These are phyloP conservation scores for Nicator chloris DNA, from an alignment of 2,113 vertebrate genomes.

Conservation along the genomic window DNA sequence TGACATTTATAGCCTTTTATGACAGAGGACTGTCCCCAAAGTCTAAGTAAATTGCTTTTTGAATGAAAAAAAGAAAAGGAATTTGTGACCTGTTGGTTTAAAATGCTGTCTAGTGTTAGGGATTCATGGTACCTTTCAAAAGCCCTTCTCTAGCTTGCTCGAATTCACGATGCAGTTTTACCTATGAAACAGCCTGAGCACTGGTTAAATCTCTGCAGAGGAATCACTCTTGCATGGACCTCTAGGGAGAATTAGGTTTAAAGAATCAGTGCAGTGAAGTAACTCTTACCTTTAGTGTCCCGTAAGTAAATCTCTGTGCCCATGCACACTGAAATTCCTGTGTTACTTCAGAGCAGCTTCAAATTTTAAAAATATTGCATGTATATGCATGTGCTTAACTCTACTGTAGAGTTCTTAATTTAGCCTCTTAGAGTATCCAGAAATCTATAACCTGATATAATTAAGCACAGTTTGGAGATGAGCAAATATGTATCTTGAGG, in stretches of 20 bases:
- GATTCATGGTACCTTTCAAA: not conserved
- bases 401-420: constrained; percentile 42
- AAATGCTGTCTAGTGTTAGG: not conserved
- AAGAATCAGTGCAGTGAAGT: not conserved
- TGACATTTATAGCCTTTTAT: not conserved
- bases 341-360: constrained; percentile 11
- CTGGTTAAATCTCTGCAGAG: not conserved
- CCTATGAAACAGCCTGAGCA: not conserved
- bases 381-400: constrained; percentile 43
- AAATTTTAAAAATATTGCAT: constrained; percentile 49
- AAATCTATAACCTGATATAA: constrained; percentile 31
- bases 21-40: not conserved
- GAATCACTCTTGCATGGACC: not conserved
- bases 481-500: constrained; percentile 4
- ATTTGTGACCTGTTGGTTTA: not conserved
- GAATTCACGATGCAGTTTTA: constrained; percentile 33
- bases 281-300: not conserved
- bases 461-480: constrained; percentile 22
- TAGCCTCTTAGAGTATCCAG: constrained; percentile 41
- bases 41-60: not conserved
- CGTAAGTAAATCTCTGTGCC: not conserved
- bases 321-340: not conserved
- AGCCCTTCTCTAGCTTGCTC: constrained; percentile 10
- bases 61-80: not conserved
- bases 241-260: not conserved